Base-by-base conservation (phyloP, 1,140 invertebrate species). In the Brachionus asplanchnoidis region DNA sequence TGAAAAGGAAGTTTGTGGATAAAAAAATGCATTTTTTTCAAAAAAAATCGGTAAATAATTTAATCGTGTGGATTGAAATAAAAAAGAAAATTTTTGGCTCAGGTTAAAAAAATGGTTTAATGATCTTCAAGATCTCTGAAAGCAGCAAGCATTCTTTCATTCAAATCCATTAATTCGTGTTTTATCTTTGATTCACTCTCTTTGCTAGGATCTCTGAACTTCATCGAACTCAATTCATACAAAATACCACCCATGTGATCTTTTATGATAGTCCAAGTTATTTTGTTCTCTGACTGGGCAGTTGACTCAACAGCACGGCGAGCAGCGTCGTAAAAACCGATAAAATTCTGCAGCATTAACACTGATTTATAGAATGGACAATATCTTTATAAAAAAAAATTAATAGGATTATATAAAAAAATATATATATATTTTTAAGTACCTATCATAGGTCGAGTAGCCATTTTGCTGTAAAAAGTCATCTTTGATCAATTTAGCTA, bases 331-430 rank as follows among this genome's bases (percentile, higher is more conserved):
- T 98, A 99, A 91, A 99, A 98, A 40, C 94, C 92, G 88, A 99
- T 98, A 92, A 99, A 99, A 91, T 99, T 99, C 88, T 93, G 94
- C 88, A 99, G 89, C 97, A 99, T 99, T 86, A 96, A 97, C 14
- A 97, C 95, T 32, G 97, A 99, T 92, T 99, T 99, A 92, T 99
- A 99, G 92, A 99, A 99, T 88, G 98, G 98, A 91, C 98, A 99
- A 92, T 97, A 99, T 86, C 73, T 77, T 17, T 17, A 75, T 14
- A 50, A 86, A 97, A 93, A 92, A 86, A 32, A 14, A 84, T 28
- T 36, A 79, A 14, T 44, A 17, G 14, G 32, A 53, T 26, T 46
- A 23, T 7, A 14, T 17, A 12, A 85, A 36, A 46, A 46, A 68
- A 12, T 60, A n/a, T n/a, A n/a, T n/a, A n/a, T n/a, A n/a, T 2